phyloP scores from a whole-genome alignment of 1,140 invertebrate genomes.

The Drosophila lacteicornis region DNA sequence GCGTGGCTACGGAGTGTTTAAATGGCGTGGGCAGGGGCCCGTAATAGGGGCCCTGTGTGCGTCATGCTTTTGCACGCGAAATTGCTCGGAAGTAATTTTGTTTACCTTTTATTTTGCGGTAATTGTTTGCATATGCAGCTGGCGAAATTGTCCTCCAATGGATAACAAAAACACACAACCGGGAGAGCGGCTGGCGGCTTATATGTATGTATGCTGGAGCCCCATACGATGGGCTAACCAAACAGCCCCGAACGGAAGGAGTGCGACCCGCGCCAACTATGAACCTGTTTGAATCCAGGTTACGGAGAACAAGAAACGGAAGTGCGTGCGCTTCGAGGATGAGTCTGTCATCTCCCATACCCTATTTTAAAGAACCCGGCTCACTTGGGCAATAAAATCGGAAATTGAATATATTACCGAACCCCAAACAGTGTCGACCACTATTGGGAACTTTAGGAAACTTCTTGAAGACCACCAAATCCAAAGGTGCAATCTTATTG shows the following conservation, averaged over 20 bases:
- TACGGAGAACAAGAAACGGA: slow-evolving; percentile 70
- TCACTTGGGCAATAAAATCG: background rate
- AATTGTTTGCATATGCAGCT: slow-evolving; percentile 81
- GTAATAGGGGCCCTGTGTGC: slow-evolving; percentile 10
- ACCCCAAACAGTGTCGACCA: too few relatives aligned
- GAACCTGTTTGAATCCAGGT: slow-evolving; percentile 13
- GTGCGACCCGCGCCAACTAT: slow-evolving; percentile 18
- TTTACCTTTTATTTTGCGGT: slow-evolving; percentile 81
- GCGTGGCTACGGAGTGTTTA: slow-evolving; percentile 8
- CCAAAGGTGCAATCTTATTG: background rate
- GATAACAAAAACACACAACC: slow-evolving; percentile 57
- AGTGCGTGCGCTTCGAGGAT: slow-evolving; percentile 69
- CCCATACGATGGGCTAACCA: slow-evolving; percentile 32
- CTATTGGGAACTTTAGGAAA: too few relatives aligned
- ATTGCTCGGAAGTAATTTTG: slow-evolving; percentile 81
- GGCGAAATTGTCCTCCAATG: slow-evolving; percentile 70
- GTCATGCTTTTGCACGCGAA: slow-evolving; percentile 69
- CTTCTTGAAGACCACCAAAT: background rate
- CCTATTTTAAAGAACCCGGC: background rate
- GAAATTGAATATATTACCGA: background rate
- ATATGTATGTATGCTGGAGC: background rate
- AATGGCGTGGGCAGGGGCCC: background rate
- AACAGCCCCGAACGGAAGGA: slow-evolving; percentile 51
- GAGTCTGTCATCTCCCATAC: slow-evolving; percentile 50
- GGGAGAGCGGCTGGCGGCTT: background rate